Percentiles rank a stretch among this genome's conserved stretches.
These are phyloP conservation scores for Euborellia annulipes DNA, from an alignment of 1,140 invertebrate species.

Conservation along the genomic window DNA sequence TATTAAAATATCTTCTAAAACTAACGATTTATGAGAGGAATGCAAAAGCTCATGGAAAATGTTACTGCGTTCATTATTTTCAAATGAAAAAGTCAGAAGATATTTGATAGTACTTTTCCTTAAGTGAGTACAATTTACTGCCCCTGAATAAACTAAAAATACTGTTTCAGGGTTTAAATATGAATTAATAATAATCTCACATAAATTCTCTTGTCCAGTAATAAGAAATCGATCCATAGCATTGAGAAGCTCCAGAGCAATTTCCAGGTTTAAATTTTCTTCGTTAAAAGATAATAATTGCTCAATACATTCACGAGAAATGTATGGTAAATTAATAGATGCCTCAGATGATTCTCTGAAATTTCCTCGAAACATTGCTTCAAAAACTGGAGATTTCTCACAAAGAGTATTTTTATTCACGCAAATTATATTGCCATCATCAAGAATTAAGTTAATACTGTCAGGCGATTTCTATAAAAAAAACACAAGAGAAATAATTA, in stretches of 20 bases:
- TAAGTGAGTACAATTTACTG: too few relatives aligned
- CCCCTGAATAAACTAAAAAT: not conserved
- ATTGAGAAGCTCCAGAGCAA: not conserved
- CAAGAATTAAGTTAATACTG: not conserved
- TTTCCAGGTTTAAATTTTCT: constrained; percentile 1
- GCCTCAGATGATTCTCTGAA: constrained; percentile 2
- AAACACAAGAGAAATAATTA: too few relatives aligned
- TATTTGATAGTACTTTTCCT: too few relatives aligned
- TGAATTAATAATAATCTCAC: not conserved
- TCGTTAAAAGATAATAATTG: not conserved
- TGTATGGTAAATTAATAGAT: not conserved
- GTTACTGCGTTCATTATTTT: too few relatives aligned
- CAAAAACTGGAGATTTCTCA: constrained; percentile 2
- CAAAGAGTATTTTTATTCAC: not conserved
- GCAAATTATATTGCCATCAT: not conserved
- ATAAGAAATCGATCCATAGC: constrained; percentile 3
- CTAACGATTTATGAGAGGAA: too few relatives aligned
- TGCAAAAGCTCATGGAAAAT: too few relatives aligned
- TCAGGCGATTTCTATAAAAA: not conserved
- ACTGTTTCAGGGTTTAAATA: not conserved
- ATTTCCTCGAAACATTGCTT: constrained; percentile 4
- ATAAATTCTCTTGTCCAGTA: not conserved
- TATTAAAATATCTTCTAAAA: too few relatives aligned
- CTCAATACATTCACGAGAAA: constrained; percentile 1
- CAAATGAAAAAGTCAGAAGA: too few relatives aligned